Base-by-base conservation (phyloP, 2,888 invertebrate genomes). In the Smittia aterrima region DNA sequence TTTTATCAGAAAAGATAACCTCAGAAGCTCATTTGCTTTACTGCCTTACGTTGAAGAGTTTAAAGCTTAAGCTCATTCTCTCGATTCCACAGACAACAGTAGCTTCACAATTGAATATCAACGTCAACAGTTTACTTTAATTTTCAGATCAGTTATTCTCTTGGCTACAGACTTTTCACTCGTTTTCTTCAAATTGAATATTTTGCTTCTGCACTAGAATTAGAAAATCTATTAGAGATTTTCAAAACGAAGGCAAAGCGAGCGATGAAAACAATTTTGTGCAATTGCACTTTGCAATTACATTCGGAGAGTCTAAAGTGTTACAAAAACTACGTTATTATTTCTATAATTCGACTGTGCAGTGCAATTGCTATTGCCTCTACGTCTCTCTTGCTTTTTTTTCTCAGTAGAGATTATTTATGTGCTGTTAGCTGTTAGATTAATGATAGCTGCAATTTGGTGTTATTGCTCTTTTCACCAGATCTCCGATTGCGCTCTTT, bases 401-500 rank as follows among this genome's bases (percentile, higher is more conserved):
- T 67, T 67, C 40, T 67, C 4, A 13, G 64, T 64, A 64, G 25
- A 64, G 64, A 64, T 64, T 64, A 64, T 64, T 64, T 64, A 64
- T 64, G 32, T 64, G 64, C 64, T 64, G 64, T 64, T 64, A 64
- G 64, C 27, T 64, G 64, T 64, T 64, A 64, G 64, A 64, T 64
- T 64, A 64, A 64, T 64, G 64, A 64, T 64, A 64, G 27, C n/a
- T 64, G 64, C 64, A 64, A 64, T 67, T 67, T 67, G 24, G 18
- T 67, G 67, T 67, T 64, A 64, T 24, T 66, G 32, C 32, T 25
- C 66, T 20, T 66, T 66, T 66, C 38, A 20, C 13, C n/a, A 18
- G 41, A 22, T 22, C 70, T 16, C 47, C 41, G 47, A 25, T 70
- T 70, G 25, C 25, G 24, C 53, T 58, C 41, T 32, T 67, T 38